Conservation (phyloP, 2,797 vertebrate genomes). For the Pagetopsis macropterus region DNA sequence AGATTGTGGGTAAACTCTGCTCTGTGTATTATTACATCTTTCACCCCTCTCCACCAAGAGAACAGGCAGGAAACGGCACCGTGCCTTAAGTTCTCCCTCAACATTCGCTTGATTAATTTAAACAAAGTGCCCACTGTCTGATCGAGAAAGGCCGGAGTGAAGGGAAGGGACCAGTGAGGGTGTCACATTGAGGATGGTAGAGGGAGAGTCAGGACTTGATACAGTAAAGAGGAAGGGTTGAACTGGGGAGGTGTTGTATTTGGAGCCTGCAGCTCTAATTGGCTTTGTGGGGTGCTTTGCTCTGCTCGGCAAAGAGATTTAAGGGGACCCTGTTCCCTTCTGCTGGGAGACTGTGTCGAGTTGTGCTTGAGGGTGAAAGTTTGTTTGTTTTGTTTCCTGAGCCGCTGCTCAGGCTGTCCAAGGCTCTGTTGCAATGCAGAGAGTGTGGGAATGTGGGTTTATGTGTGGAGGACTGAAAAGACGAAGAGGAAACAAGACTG, state of each 20-base stretch:
- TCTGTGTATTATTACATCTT: constrained; percentile 8
- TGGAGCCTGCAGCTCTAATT: constrained; percentile 70
- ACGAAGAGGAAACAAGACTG: not conserved
- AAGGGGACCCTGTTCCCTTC: constrained; percentile 40
- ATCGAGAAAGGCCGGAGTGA: constrained; percentile 29
- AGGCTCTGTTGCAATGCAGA: constrained; percentile 20
- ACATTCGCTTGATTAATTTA: constrained; percentile 12
- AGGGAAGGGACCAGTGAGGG: constrained; percentile 3
- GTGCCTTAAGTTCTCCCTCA: constrained; percentile 1
- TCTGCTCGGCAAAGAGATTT: constrained; percentile 61
- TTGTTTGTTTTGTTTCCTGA: constrained; percentile 58
- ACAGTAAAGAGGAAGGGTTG: constrained; percentile 54
- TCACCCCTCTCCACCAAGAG: not conserved
- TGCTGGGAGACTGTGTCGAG: constrained; percentile 56
- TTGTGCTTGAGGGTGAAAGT: constrained; percentile 78
- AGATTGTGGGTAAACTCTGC: constrained; percentile 3
- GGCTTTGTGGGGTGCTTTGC: constrained; percentile 69
- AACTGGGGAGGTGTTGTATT: constrained; percentile 57
- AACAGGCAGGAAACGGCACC: constrained; percentile 12
- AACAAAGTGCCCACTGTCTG: constrained; percentile 61
- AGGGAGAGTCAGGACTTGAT: constrained; percentile 45
- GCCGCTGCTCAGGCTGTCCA: constrained; percentile 10
- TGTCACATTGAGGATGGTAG: constrained; percentile 16
- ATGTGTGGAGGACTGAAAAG: not conserved
- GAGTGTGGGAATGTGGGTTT: constrained; percentile 50